These are phyloP conservation scores for Cydia fagiglandana DNA, from an alignment of 1,140 invertebrate genomes.

Conservation along the genomic window DNA sequence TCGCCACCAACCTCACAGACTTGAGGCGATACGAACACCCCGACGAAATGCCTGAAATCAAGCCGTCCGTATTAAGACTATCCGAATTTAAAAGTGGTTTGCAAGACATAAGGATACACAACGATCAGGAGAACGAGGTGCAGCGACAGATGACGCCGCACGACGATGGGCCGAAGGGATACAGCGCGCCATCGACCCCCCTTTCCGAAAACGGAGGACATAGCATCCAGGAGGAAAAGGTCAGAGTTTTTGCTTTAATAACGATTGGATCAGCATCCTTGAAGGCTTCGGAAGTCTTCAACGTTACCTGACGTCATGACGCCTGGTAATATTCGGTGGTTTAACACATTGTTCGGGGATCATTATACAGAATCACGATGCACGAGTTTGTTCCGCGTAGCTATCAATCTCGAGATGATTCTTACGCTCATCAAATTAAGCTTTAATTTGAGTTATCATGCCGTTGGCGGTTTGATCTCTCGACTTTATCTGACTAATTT, in stretches of 20 bases:
- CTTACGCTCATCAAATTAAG: constrained; percentile 38
- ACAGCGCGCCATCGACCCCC: constrained; percentile 83
- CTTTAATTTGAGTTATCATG: constrained; percentile 32
- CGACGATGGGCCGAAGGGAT: constrained; percentile 73
- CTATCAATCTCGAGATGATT: constrained; percentile 62
- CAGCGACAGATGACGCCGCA: constrained; percentile 72
- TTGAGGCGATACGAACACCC: constrained; percentile 77
- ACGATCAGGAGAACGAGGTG: constrained; percentile 73
- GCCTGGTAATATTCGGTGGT: constrained; percentile 53
- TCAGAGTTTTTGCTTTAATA: constrained; percentile 54
- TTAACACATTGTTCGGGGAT: constrained; percentile 61
- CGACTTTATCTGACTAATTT: constrained; percentile 16
- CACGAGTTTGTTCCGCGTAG: constrained; percentile 60
- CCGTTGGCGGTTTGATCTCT: not conserved
- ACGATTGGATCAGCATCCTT: constrained; percentile 51
- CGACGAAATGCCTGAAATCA: constrained; percentile 78
- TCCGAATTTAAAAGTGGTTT: constrained; percentile 76
- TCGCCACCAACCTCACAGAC: constrained; percentile 75
- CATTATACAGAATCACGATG: constrained; percentile 64
- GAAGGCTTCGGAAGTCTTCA: constrained; percentile 65
- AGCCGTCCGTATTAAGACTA: constrained; percentile 76
- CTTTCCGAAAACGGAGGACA: constrained; percentile 81
- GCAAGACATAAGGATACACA: constrained; percentile 68
- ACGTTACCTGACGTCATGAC: constrained; percentile 56
- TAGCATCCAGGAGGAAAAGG: constrained; percentile 81